These are phyloP conservation scores for Griposia aprilina DNA, from an alignment of 2,888 invertebrate species.

Conservation along the genomic window DNA sequence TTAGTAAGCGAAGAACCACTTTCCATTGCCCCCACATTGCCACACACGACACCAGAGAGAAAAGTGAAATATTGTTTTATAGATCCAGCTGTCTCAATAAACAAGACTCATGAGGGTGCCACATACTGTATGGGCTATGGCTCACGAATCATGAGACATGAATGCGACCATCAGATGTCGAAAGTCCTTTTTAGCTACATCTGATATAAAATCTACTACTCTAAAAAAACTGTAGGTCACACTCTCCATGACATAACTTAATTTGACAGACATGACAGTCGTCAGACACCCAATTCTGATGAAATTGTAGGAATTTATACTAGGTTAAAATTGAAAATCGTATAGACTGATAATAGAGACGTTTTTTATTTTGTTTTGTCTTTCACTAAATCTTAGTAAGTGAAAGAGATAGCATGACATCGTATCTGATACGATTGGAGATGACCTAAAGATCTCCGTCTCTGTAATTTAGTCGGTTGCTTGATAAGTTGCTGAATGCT, in stretches of 20 bases:
- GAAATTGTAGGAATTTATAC: neutral
- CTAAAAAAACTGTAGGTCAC: neutral
- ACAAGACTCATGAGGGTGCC: neutral
- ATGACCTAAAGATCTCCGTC: neutral
- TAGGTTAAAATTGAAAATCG: conserved; percentile 14
- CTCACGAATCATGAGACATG: neutral
- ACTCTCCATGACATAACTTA: neutral
- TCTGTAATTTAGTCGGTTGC: conserved; percentile 8
- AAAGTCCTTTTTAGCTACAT: neutral
- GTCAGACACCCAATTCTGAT: conserved; percentile 16
- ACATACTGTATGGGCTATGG: neutral
- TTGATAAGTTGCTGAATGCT: neutral
- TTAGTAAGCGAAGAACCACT: neutral
- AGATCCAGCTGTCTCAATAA: neutral
- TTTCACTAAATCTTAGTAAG: neutral
- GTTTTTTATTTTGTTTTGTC: neutral
- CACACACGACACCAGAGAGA: neutral
- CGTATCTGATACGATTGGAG: neutral
- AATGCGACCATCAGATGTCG: neutral
- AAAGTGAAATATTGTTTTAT: neutral
- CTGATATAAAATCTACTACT: conserved; percentile 14
- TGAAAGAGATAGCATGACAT: conserved; percentile 14
- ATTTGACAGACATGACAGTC: conserved; percentile 31
- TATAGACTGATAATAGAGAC: neutral
- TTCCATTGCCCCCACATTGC: neutral